Percentiles rank a stretch among this genome's conserved stretches.
phyloP scores from a whole-genome alignment of 2,797 vertebrate species.

The Bufotes viridis region DNA sequence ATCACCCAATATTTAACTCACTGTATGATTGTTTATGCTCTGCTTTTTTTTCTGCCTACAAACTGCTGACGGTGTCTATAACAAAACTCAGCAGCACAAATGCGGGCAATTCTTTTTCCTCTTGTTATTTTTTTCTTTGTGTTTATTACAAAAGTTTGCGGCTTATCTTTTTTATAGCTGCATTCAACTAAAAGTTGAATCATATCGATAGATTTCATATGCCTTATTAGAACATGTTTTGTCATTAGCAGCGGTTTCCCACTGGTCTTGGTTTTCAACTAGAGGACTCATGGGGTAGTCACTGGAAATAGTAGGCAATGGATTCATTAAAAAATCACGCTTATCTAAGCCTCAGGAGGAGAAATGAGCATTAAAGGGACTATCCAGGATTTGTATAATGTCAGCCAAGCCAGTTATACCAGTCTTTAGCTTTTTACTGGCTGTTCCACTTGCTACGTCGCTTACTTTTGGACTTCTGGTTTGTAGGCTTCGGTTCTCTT shows the following conservation, averaged over 20 bases:
- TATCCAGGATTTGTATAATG: too few relatives aligned
- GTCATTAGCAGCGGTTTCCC: too few relatives aligned
- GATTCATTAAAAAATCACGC: too few relatives aligned
- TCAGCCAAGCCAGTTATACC: too few relatives aligned
- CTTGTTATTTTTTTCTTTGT: neutral
- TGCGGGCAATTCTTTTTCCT: neutral
- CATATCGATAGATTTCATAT: neutral
- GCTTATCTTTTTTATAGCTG: conserved; percentile 1
- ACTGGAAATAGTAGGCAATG: neutral
- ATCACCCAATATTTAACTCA: conserved; percentile 42
- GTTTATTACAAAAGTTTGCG: conserved; percentile 5
- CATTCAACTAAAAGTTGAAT: neutral
- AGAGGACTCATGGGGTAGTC: neutral
- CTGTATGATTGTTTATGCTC: conserved; percentile 35
- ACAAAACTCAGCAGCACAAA: conserved; percentile 31
- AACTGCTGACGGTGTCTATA: conserved; percentile 38
- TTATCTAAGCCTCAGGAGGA: neutral
- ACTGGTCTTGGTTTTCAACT: neutral
- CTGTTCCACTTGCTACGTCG: too few relatives aligned
- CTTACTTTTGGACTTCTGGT: too few relatives aligned
- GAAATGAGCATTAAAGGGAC: neutral
- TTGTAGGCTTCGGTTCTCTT: too few relatives aligned
- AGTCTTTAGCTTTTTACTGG: too few relatives aligned
- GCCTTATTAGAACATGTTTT: neutral
- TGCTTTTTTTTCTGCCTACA: neutral